Evolutionary conservation across 2,888 invertebrate genomes (phyloP).

Genomic region (Philhelius pedissequus): DNA sequence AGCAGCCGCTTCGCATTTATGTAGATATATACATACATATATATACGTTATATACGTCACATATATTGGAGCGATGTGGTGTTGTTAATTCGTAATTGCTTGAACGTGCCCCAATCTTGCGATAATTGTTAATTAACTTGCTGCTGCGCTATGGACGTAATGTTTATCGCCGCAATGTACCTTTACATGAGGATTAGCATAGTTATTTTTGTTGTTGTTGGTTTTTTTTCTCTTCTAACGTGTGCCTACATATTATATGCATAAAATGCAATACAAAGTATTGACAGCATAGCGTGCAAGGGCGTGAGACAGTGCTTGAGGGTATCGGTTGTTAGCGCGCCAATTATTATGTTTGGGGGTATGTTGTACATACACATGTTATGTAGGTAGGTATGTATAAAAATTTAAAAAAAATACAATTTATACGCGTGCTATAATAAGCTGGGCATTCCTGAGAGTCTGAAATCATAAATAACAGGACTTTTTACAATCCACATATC

Average conservation of each 20-base stretch:
- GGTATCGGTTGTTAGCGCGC: background rate
- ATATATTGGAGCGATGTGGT: background rate
- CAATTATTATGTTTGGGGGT: slow-evolving; percentile 3
- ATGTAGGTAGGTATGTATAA: background rate
- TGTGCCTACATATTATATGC: background rate
- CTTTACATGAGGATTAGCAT: slow-evolving; percentile 39
- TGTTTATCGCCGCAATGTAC: slow-evolving; percentile 32
- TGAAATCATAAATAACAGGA: too few relatives aligned
- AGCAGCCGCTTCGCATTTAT: too few relatives aligned
- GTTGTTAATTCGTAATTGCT: slow-evolving; percentile 39
- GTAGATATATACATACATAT: too few relatives aligned
- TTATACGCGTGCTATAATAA: background rate
- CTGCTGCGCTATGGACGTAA: slow-evolving; percentile 15
- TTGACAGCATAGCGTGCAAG: slow-evolving; percentile 17
- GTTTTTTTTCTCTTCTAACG: background rate
- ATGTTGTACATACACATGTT: too few relatives aligned
- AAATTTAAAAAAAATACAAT: background rate
- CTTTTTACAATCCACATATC: too few relatives aligned
- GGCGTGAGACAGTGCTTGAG: background rate
- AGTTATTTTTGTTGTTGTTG: slow-evolving; percentile 8
- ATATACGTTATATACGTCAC: too few relatives aligned
- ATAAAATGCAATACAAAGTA: slow-evolving; percentile 10
- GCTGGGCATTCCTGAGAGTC: too few relatives aligned
- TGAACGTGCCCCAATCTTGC: slow-evolving; percentile 38
- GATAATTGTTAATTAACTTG: slow-evolving; percentile 56